These are phyloP conservation scores for Globia sparganii DNA, from an alignment of 2,888 invertebrate genomes.

Conservation along the genomic window DNA sequence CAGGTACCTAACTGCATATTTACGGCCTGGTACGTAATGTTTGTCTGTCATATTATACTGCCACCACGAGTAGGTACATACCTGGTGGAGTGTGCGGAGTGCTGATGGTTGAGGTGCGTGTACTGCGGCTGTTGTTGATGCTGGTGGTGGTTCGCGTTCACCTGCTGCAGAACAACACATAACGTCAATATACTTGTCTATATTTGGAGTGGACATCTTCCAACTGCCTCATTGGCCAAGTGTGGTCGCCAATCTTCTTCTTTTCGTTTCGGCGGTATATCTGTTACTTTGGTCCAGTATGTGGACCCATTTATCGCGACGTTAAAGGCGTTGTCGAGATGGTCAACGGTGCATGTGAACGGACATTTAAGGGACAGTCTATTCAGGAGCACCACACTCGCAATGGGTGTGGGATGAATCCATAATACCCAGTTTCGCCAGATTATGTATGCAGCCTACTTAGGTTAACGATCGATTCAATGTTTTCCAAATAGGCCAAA, in stretches of 20 bases:
- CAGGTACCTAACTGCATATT: neutral
- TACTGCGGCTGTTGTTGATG: constrained; percentile 83
- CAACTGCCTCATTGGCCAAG: neutral
- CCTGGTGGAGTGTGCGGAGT: constrained; percentile 83
- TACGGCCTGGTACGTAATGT: neutral
- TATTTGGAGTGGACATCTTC: neutral
- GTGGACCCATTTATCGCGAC: neutral
- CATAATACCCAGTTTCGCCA: neutral
- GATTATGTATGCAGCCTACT: neutral
- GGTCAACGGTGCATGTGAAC: neutral
- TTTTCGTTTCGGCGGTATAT: neutral
- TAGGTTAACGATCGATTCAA: neutral
- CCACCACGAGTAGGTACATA: constrained; percentile 61
- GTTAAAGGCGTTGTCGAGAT: neutral
- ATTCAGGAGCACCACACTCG: neutral
- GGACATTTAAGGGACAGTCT: neutral
- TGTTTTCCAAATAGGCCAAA: neutral
- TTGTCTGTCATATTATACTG: neutral
- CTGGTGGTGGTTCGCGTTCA: constrained; percentile 86
- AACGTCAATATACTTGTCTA: neutral
- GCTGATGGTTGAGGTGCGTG: constrained; percentile 86
- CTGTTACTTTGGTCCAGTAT: neutral
- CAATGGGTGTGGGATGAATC: neutral
- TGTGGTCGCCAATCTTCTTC: neutral
- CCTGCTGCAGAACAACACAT: constrained; percentile 67